Percentiles rank a stretch among this genome's conserved stretches.
These are phyloP conservation scores for Chymomyza costata DNA, from an alignment of 1,140 invertebrate species.

Conservation along the genomic window DNA sequence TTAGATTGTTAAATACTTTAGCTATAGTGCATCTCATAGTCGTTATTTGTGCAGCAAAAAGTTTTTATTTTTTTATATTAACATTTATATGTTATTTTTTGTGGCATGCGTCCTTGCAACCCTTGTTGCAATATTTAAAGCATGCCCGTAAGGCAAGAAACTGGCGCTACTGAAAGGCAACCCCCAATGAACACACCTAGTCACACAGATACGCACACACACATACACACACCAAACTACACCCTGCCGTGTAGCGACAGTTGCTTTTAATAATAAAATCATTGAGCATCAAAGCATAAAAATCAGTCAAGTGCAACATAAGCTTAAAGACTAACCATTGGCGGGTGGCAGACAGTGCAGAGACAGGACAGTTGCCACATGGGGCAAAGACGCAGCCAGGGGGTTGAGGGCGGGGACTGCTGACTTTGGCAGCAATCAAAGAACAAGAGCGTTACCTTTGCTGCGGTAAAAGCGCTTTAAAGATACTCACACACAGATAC, in stretches of 20 bases:
- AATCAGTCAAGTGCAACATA: slow-evolving; percentile 72
- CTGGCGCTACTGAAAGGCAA: slow-evolving; percentile 27
- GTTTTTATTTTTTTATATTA: no score
- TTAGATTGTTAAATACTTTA: no score
- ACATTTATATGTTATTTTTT: no score
- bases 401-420: no score
- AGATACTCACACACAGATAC: neutral
- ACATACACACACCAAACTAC: slow-evolving; percentile 1
- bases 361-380: slow-evolving; percentile 24
- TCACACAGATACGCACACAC: no score
- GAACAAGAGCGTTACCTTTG: no score
- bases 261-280: slow-evolving; percentile 73
- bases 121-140: neutral
- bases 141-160: neutral
- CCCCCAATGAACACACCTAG: slow-evolving; percentile 10
- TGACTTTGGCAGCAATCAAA: no score
- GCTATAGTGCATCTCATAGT: no score
- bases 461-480: no score
- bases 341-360: slow-evolving; percentile 23
- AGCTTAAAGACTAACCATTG: slow-evolving; percentile 66
- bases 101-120: no score
- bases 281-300: slow-evolving; percentile 73
- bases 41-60: no score
- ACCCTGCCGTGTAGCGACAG: slow-evolving; percentile 34
- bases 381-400: no score